phyloP scores from a whole-genome alignment of 2,113 vertebrate genomes.

The Spea bombifrons region DNA sequence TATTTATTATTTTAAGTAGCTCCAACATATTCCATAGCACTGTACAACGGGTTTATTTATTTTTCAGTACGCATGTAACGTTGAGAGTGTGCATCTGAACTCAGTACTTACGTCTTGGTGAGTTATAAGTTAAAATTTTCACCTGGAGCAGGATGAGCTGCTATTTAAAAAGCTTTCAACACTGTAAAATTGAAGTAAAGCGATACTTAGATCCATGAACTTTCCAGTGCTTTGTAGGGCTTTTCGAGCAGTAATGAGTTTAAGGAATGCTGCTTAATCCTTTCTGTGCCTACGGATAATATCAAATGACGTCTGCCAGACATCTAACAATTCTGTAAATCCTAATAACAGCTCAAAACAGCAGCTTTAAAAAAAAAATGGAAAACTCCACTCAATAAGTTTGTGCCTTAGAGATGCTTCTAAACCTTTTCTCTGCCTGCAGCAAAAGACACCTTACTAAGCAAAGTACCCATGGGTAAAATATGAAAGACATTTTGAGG shows the following conservation, averaged over 20 bases:
- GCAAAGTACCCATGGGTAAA: conserved; percentile 28
- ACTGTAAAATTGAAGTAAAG: conserved; percentile 46
- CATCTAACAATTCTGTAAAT: conserved; percentile 47
- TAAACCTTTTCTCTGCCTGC: conserved; percentile 35
- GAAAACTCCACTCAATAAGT: conserved; percentile 44
- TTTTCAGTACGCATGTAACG: neutral
- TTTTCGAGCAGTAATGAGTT: conserved; percentile 45
- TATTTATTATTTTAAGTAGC: no score
- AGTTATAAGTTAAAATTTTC: conserved; percentile 17
- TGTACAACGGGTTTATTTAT: neutral
- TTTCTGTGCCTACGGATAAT: conserved; percentile 46
- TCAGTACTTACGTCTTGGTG: conserved; percentile 1
- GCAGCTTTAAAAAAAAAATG: conserved; percentile 24
- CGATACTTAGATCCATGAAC: conserved; percentile 48
- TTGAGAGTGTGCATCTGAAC: neutral
- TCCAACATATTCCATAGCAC: no score
- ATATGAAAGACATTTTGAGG: conserved; percentile 40
- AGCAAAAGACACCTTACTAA: conserved; percentile 38
- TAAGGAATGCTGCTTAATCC: conserved; percentile 48
- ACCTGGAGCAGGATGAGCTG: neutral
- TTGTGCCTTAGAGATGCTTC: conserved; percentile 33
- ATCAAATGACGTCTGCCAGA: conserved; percentile 47
- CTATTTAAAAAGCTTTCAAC: conserved; percentile 46
- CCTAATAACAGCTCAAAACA: conserved; percentile 47
- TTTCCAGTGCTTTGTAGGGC: conserved; percentile 43